These are phyloP conservation scores for Acronicta aceris DNA, from an alignment of 2,888 invertebrate species.

Conservation along the genomic window DNA sequence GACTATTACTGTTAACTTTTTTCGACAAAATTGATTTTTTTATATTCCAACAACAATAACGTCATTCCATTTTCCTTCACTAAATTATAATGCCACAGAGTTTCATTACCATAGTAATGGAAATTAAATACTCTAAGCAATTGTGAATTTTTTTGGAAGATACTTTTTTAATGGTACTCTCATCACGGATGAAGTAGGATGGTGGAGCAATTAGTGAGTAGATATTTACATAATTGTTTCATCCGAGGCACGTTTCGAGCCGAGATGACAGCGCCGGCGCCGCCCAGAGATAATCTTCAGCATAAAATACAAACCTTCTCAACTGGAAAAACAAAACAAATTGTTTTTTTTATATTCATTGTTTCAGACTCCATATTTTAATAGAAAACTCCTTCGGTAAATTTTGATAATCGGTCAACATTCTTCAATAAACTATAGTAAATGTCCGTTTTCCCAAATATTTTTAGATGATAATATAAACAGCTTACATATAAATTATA, in stretches of 20 bases:
- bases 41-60: constrained; percentile 1
- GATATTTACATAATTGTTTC: constrained; percentile 69
- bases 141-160: constrained; percentile 37
- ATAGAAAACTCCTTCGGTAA: constrained; percentile 8
- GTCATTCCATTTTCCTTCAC: constrained; percentile 14
- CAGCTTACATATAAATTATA: constrained; percentile 25
- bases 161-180: constrained; percentile 46
- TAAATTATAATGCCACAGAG: constrained; percentile 23
- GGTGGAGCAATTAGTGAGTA: constrained; percentile 63
- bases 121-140: constrained; percentile 39
- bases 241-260: constrained; percentile 57
- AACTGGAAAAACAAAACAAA: constrained; percentile 20
- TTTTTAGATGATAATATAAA: constrained; percentile 24
- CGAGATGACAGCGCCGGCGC: constrained; percentile 27
- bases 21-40: background rate
- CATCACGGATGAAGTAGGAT: constrained; percentile 56
- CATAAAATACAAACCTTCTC: constrained; percentile 48
- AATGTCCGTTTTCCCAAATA: constrained; percentile 20
- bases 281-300: constrained; percentile 45
- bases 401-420: constrained; percentile 23
- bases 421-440: constrained; percentile 3
- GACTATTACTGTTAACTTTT: too few species aligned
- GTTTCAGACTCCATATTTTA: constrained; percentile 12
- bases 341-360: constrained; percentile 6
- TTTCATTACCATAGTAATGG: constrained; percentile 49